A percentile compares a stretch with the other conserved stretches of the same genome.
Conservation (phyloP, 2,113 vertebrate genomes). For the Nanorana parkeri region DNA sequence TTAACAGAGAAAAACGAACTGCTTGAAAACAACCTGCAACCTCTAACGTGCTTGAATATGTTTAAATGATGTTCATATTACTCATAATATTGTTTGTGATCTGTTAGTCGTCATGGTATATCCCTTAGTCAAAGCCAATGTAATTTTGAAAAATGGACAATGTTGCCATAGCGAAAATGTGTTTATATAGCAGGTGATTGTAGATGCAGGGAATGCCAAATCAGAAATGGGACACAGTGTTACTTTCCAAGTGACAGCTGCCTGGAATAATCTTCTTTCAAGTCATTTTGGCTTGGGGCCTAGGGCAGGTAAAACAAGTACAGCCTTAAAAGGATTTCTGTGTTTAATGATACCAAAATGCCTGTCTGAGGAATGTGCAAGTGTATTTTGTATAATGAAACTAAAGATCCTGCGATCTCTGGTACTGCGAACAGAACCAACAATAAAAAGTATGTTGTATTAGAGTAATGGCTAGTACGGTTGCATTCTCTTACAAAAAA, state of each 20-base stretch:
- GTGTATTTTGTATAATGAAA: conserved; percentile 19
- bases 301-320: conserved; percentile 24
- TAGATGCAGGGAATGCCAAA: conserved; percentile 13
- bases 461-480: too few relatives aligned
- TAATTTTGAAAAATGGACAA: neutral
- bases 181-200: neutral
- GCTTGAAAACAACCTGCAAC: too few relatives aligned
- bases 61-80: neutral
- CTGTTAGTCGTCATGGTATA: neutral
- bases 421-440: neutral
- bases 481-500: too few relatives aligned
- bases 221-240: conserved; percentile 36
- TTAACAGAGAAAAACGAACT: too few relatives aligned
- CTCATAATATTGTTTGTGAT: neutral
- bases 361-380: conserved; percentile 12
- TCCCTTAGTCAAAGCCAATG: neutral
- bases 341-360: conserved; percentile 15
- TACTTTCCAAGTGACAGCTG: conserved; percentile 49
- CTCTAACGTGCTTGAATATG: too few relatives aligned
- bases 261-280: conserved; percentile 37
- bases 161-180: conserved; percentile 5
- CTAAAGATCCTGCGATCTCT: conserved; percentile 6
- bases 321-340: conserved; percentile 6
- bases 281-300: conserved; percentile 20
- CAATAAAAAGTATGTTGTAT: too few relatives aligned